Base-by-base conservation (phyloP, 2,113 vertebrate genomes). In the Chaenogobius annularis region DNA sequence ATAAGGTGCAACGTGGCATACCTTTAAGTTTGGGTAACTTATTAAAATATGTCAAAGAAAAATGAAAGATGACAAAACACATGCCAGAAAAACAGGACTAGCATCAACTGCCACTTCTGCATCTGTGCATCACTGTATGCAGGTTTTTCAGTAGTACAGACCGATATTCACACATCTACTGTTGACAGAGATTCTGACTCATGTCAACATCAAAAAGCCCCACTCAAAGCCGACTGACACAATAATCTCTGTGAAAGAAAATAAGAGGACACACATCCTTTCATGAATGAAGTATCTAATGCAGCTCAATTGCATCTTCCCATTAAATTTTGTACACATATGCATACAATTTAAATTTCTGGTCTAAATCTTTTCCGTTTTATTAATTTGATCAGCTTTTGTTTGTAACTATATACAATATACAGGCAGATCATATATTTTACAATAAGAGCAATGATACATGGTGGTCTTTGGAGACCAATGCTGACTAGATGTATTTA, bases 371-470 rank as follows among this genome's bases (percentile, higher is more conserved):
- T 88, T 89, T 80, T 83, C 81, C 77, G 84, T 87, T 93, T 94
- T 89, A 93, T 91, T 91, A 79, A 88, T 91, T 88, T 88, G 88
- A 90, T 92, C 87, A 90, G 86, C 82, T 85, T 78, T 85, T 61
- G 85, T 88, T 88, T 87, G 84, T 93, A 94, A 92, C 89, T 94
- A 94, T 94, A 92, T 94, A 94, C 94, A 94, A 93, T 94, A 90
- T 94, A 94, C 94, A 94, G 91, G 91, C 87, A 93, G 93, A 93
- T 91, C 83, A 89, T 91, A 91, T 85, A 87, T 91, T 89, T 93
- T 89, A 90, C 88, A 92, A 89, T 85, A 80, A 85, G 87, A 91
- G 87, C 86, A 91, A 88, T 88, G 90, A 92, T 84, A 92, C 85
- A 90, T 82, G 87, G 80, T 85, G 68, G 87, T 86, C 83, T 80